phyloP scores from a whole-genome alignment of 1,140 invertebrate species.

The Trigoniulus corallinus region DNA sequence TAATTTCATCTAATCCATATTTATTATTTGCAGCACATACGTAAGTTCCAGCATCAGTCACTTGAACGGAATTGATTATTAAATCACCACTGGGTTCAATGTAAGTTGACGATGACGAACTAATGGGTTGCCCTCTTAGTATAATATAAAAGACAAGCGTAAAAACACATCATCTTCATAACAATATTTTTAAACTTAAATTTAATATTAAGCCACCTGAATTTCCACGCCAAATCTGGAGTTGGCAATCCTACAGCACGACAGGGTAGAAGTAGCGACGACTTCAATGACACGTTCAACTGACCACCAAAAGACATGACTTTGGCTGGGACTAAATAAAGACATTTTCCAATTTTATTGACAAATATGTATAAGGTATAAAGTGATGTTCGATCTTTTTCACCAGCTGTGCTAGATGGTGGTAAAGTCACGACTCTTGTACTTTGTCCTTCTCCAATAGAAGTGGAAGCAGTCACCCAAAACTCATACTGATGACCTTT shows the following conservation, averaged over 20 bases:
- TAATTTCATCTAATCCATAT: conserved; percentile 15
- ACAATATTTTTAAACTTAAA: no score
- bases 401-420: neutral
- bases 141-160: no score
- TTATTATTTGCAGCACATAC: conserved; percentile 17
- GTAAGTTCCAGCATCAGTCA: conserved; percentile 18
- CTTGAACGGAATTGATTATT: conserved; percentile 11
- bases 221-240: conserved; percentile 62
- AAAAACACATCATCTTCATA: no score
- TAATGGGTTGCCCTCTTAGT: neutral
- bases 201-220: no score
- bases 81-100: conserved; percentile 4
- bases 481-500: conserved; percentile 20
- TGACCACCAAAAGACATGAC: conserved; percentile 82
- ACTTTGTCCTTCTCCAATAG: conserved; percentile 21
- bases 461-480: conserved; percentile 22
- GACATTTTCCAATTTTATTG: conserved; percentile 12
- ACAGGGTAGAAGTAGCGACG: conserved; percentile 78
- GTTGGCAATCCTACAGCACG: conserved; percentile 73
- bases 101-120: neutral
- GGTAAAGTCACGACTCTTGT: conserved; percentile 2
- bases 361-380: neutral
- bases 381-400: neutral
- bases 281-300: conserved; percentile 73
- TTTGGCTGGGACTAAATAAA: conserved; percentile 73